Evolutionary conservation across 2,888 invertebrate genomes (phyloP), one percentile per base, ranked within the genome.

Genomic region (Craniophora ligustri): DNA sequence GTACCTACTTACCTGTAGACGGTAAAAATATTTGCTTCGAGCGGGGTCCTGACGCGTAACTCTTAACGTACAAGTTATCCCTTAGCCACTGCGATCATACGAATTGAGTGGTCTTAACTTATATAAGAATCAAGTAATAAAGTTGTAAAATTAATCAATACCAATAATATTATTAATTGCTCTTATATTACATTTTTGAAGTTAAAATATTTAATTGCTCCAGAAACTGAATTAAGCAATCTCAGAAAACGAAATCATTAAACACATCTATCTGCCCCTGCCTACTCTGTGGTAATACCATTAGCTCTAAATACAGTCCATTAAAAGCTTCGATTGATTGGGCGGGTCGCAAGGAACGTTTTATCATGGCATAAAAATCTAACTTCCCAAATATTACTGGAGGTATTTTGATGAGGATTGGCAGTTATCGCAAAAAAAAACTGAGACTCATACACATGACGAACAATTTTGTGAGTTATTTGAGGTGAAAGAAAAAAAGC

Each of bases 291-390:
- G 81, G 46, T 55, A 77, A 81, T 62, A 55, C 85, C 85, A 87
- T 87, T 86, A 86, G 82, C 76, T 80, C 77, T 84, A 86, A 86
- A 87, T 83, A 86, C 76, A 84, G 80, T 79, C 84, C 82, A 85
- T 84, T 88, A 88, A 80, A 84, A 82, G 83, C 80, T 70, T 50
- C 85, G 81, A 87, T 87, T 85, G 86, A 86, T 88, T 83, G 82
- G 85, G 79, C 78, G 83, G 83, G 73, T 76, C 76, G 72, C 75
- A 77, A 76, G 75, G 72, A 78, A 76, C 75, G 77, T 78, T 82
- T 84, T 88, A 85, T 87, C 85, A 61, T 54, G 57, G 56, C 73
- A 72, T 66, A 77, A 79, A 79, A 81, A 86, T 86, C 86, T 84
- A 81, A 84, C 84, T 75, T 78, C 70, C 70, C 69, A 77, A 86